These are phyloP conservation scores for Apotomis turbidana DNA, from an alignment of 2,888 invertebrate species.

Conservation along the genomic window DNA sequence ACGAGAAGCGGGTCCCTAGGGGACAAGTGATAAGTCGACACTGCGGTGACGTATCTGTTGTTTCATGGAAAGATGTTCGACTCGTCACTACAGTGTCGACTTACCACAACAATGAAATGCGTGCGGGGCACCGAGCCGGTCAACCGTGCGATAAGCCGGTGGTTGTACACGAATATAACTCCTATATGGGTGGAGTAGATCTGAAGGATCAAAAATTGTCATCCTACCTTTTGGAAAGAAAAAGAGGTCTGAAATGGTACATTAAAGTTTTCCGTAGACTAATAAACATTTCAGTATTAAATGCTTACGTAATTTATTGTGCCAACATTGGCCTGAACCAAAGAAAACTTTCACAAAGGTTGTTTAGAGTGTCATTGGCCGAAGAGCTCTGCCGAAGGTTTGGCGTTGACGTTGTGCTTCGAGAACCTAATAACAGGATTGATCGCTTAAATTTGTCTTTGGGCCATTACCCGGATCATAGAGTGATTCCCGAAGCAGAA, in stretches of 20 bases:
- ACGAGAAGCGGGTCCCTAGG: slow-evolving; percentile 14
- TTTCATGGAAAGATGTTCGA: slow-evolving; percentile 34
- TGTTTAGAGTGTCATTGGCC: slow-evolving; percentile 13
- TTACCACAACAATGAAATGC: slow-evolving; percentile 15
- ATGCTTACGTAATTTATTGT: slow-evolving; percentile 14
- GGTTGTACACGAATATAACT: slow-evolving; percentile 30
- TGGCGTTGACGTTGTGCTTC: neutral
- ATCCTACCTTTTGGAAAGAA: slow-evolving; percentile 25
- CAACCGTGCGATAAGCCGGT: slow-evolving; percentile 3
- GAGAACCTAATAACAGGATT: no score
- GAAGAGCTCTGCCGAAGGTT: neutral
- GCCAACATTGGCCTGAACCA: neutral
- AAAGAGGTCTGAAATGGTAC: slow-evolving; percentile 24
- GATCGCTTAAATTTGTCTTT: no score
- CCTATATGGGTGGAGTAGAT: slow-evolving; percentile 14
- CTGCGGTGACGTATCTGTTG: slow-evolving; percentile 34
- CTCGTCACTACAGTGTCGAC: slow-evolving; percentile 38
- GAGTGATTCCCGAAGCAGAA: no score
- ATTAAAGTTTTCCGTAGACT: slow-evolving; percentile 24
- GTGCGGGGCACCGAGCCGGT: no score
- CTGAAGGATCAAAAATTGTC: slow-evolving; percentile 21
- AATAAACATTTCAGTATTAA: slow-evolving; percentile 19
- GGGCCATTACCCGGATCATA: no score
- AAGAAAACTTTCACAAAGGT: slow-evolving; percentile 2
- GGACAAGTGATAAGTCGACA: slow-evolving; percentile 22